Percentiles rank a stretch among this genome's conserved stretches.
These are phyloP conservation scores for Staurois parvus DNA, from an alignment of 2,797 vertebrate species.

Conservation along the genomic window DNA sequence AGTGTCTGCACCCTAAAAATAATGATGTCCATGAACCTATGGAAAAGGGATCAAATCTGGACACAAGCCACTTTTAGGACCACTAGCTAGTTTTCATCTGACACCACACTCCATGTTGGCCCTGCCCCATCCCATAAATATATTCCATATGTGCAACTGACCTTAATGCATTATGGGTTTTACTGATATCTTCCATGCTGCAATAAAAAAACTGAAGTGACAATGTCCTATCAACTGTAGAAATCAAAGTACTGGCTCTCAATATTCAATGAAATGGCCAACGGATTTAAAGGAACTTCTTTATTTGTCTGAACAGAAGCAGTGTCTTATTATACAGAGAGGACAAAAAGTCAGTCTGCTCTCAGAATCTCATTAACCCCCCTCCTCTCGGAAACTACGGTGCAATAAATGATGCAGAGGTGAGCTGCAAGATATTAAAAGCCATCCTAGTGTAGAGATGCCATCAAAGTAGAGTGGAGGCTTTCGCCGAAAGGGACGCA, in stretches of 20 bases:
- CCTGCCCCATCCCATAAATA: too few relatives aligned
- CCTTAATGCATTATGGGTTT: neutral
- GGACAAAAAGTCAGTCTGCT: slow-evolving; percentile 67
- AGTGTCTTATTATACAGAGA: slow-evolving; percentile 68
- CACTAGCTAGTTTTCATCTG: too few relatives aligned
- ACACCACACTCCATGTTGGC: too few relatives aligned
- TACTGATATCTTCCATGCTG: neutral
- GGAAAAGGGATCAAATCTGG: too few relatives aligned
- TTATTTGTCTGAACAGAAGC: slow-evolving; percentile 74
- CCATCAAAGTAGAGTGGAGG: neutral
- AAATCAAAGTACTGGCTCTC: neutral
- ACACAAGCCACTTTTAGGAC: too few relatives aligned
- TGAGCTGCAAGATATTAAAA: slow-evolving; percentile 76
- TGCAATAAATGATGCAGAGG: slow-evolving; percentile 85
- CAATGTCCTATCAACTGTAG: too few relatives aligned
- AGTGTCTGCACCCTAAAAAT: too few relatives aligned
- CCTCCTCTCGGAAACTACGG: slow-evolving; percentile 74
- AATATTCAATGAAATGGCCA: neutral
- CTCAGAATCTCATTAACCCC: slow-evolving; percentile 79
- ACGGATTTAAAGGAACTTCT: slow-evolving; percentile 79
- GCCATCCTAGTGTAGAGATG: too few relatives aligned
- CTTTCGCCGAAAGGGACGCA: slow-evolving; percentile 42
- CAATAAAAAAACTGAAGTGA: slow-evolving; percentile 60
- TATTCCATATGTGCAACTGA: too few relatives aligned
- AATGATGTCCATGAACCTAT: too few relatives aligned